Base-by-base conservation (phyloP, 2,113 vertebrate genomes). In the Nothobranchius kuhntae region DNA sequence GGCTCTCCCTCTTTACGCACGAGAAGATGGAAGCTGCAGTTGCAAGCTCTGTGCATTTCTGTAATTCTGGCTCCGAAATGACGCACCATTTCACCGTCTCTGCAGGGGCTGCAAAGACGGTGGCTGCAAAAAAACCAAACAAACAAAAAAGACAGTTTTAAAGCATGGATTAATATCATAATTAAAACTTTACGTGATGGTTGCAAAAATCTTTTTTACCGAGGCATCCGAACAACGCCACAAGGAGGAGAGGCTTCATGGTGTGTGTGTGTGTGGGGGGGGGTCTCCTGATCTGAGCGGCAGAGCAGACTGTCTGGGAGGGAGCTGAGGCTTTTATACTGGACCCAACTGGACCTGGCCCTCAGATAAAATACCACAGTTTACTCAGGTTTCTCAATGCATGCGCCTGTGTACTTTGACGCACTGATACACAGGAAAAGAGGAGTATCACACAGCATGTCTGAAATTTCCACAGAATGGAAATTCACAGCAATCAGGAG, bases 11-110 rank as follows among this genome's bases (percentile, higher is more conserved):
- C 35, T 21, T 36, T 21, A 86, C 61, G 36, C 93, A 93, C 13
- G 47, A 0, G 51, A 91, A 86, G 0, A 0, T 42, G 0, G 82
- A 17, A 7, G 15, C n/a, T 3, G 36, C 71, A 0, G 0, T 1
- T 0, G 0, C 14, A 0, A 94, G 80, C 9, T 48, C 69, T 0
- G 0, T 0, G 50, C 93, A 93, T 60, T 92, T 93, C 0, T 0
- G 4, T 0, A 17, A 1, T 54, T 94, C 92, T 54, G 26, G 10
- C 0, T 71, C 62, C 1, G 92, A 91, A 24, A 61, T 90, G 10
- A 89, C 74, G 74, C 93, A 94, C 92, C 91, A 93, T 63, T 0
- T 90, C 75, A 93, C 68, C 50, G 45, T 71, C 0, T 10, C 62
- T 6, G 55, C 1, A 0, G 83, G 76, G 13, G 21, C 77, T 6